Base-by-base conservation (phyloP, 2,888 invertebrate species). In the Plebejus argus region DNA sequence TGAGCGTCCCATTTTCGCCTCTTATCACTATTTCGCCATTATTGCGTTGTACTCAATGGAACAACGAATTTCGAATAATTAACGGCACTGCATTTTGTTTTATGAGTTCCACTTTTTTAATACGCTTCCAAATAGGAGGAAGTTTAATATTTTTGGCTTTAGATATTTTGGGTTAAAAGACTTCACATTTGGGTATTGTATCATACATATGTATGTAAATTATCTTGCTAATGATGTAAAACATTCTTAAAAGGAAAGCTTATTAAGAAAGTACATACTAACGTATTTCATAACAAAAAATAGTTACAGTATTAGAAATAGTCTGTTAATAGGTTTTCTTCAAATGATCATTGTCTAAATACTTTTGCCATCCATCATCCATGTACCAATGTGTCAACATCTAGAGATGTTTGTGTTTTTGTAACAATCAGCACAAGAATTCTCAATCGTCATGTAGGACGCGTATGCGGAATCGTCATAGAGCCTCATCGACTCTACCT, bases 1-100 rank as follows among this genome's bases (percentile, higher is more conserved):
- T 53, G 49, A 74, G 53, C n/a, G 74, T 74, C 74, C 74, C 28
- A 74, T 74, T 74, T 74, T 74, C 72, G 72, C 39, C 39, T 72
- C 72, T 72, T 72, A 45, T 72, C 72, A 20, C 45, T 72, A 28
- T 66, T 10, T 66, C 20, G 66, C 28, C 66, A 66, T 66, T 61
- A 66, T 66, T 66, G 66, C 33, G 66, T 61, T 61, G 23, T 6
- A 66, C 66, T 66, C 28, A 15, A 33, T 66, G 15, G 28, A 66
- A 66, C 66, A 66, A 66, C 66, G 66, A 61, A 33, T 33, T 66
- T 66, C 33, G 66, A 28, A 66, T 66, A 66, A 66, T 66, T 66
- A 66, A 33, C 66, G 66, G 15, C 33, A 66, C 66, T 66, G 28
- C 66, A 66, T 28, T 15, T 18, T 18, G 12, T 66, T 66, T 15